Base-by-base conservation (phyloP, 2,888 invertebrate genomes). In the Pimpla rufipes region DNA sequence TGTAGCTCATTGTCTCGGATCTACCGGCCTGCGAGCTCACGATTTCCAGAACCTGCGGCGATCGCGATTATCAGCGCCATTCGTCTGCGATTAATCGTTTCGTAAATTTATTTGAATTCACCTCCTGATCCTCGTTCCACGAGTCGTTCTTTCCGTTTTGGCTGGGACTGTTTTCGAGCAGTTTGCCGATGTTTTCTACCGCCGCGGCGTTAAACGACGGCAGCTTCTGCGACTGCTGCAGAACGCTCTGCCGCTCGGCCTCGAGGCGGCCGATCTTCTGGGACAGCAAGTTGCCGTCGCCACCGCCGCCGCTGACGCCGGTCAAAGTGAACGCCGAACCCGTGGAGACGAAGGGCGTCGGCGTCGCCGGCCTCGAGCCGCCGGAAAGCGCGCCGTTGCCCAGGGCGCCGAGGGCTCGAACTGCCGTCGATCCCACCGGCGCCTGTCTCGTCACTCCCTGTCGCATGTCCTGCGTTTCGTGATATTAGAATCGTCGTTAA, bases 361-460 rank as follows among this genome's bases (percentile, higher is more conserved):
- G 96, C 57, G 97, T 96, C 62, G 96, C 95, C 57, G 96, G 96
- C 88, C 96, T 95, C 73, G 96, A 95, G 89, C 94, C 94, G 50
- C 91, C 89, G 50, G 91, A 91, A 68, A 89, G 83, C 21, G 87
- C 90, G 82, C 93, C 93, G 88, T 92, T 93, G 47, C 93, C 92
- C 85, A 94, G 93, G 71, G 91, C 94, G 73, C 94, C 94, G 82
- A 96, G 94, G 67, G 96, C 96, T 73, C 96, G 95, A 67, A 95
- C 96, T 21, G 96, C 96, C 86, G 95, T 94, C 45, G 96, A 96
- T 87, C 95, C 95, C 37, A 94, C 91, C 67, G 95, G 95, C 88
- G 95, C 94, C 85, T 93, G 93, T 66, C 94, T 90, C 47, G 91
- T 86, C 29, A 90, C 88, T 64, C 91, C 84, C 80, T 92, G 93